Percentiles rank a stretch among this genome's conserved stretches.
Conservation (phyloP, 2,888 invertebrate genomes). For the Aphrophora alni region DNA sequence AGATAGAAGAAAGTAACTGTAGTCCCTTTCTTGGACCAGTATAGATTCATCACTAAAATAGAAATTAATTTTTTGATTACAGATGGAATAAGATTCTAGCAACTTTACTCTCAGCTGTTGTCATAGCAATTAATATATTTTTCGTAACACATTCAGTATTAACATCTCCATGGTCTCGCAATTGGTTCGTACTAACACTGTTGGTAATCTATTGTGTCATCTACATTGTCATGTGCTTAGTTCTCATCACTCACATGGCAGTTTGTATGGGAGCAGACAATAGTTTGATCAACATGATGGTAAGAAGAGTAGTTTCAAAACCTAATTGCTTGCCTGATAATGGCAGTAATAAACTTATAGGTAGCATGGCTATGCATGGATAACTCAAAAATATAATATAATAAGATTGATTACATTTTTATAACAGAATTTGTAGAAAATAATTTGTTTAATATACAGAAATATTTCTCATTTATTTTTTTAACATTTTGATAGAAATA, state of each 20-base stretch:
- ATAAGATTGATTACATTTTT: neutral
- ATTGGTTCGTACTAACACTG: constrained; percentile 44
- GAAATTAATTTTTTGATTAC: constrained; percentile 55
- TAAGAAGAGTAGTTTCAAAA: neutral
- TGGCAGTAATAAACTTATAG: neutral
- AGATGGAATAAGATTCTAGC: constrained; percentile 74
- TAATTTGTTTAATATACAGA: too few relatives aligned
- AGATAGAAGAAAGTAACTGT: too few relatives aligned
- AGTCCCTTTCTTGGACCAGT: too few relatives aligned
- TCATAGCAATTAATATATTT: constrained; percentile 80
- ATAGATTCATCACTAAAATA: too few relatives aligned
- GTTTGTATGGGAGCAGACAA: neutral
- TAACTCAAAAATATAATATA: neutral
- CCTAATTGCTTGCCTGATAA: neutral
- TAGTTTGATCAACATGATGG: neutral
- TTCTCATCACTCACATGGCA: constrained; percentile 74
- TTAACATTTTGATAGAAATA: too few relatives aligned
- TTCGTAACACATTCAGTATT: constrained; percentile 62
- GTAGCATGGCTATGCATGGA: neutral
- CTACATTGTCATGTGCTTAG: constrained; percentile 76
- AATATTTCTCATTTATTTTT: too few relatives aligned
- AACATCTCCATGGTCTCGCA: constrained; percentile 50
- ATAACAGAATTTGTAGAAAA: too few relatives aligned
- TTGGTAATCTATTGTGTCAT: constrained; percentile 66
- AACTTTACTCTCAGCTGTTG: constrained; percentile 69